phyloP scores from a whole-genome alignment of 2,113 vertebrate species.

The Salvelinus sp. region DNA sequence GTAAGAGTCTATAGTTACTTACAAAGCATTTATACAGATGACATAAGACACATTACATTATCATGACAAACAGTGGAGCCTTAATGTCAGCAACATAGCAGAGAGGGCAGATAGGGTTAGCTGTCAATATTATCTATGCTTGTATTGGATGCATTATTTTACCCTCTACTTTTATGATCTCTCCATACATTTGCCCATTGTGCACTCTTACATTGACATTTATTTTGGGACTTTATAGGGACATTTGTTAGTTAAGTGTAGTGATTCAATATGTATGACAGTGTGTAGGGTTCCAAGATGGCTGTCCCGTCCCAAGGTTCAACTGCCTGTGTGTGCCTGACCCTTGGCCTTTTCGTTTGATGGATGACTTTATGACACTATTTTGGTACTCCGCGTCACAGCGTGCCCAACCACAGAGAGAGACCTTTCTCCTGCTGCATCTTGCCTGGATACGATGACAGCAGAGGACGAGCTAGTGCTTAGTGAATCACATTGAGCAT shows the following conservation, averaged over 20 bases:
- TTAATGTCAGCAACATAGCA: neutral
- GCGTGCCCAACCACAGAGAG: conserved; percentile 37
- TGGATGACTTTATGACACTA: conserved; percentile 71
- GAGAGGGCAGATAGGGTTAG: neutral
- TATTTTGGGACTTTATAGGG: conserved; percentile 28
- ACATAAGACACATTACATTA: neutral
- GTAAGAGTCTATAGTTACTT: neutral
- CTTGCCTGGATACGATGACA: conserved; percentile 55
- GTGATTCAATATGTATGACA: conserved; percentile 7
- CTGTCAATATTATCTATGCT: neutral
- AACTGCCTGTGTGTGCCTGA: conserved; percentile 29
- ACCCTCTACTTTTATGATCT: neutral
- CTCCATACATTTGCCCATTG: neutral
- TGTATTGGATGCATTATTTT: neutral
- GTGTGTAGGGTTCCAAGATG: neutral
- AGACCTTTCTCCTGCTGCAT: conserved; percentile 64
- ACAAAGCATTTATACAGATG: neutral
- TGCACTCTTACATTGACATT: conserved; percentile 3
- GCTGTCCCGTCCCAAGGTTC: conserved; percentile 20
- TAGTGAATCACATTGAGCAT: conserved; percentile 42
- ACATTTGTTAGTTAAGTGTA: conserved; percentile 13
- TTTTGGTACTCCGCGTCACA: conserved; percentile 67
- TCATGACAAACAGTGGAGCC: neutral
- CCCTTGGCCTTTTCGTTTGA: conserved; percentile 64
- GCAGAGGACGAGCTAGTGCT: conserved; percentile 32